These are phyloP conservation scores for Chinchilla lanigera DNA, from an alignment of 2,113 vertebrate genomes.

Conservation along the genomic window DNA sequence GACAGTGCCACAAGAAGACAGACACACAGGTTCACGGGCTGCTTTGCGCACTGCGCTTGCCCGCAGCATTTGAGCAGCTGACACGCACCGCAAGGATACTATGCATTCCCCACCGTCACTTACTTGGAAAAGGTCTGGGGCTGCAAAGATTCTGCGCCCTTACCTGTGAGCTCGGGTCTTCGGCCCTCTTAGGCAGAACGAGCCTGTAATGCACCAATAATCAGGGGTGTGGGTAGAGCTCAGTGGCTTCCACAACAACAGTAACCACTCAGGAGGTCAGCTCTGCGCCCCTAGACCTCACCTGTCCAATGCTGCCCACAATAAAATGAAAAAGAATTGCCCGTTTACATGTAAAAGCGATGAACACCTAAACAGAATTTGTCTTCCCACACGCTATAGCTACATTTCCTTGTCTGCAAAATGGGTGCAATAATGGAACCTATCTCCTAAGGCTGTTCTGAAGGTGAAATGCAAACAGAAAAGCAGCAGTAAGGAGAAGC, in stretches of 20 bases:
- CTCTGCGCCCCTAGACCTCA: not conserved
- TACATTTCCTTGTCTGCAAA: not conserved
- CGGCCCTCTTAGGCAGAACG: not conserved
- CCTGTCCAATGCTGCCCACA: not conserved
- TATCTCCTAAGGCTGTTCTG: too few relatives aligned
- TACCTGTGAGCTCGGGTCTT: not conserved
- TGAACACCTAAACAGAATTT: not conserved
- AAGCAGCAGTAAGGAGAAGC: not conserved
- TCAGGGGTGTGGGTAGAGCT: not conserved
- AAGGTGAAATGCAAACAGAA: not conserved
- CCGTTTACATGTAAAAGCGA: not conserved
- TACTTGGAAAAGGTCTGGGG: not conserved
- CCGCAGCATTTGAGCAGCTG: not conserved
- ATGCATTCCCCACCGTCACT: not conserved
- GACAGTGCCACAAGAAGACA: not conserved
- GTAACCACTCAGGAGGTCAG: not conserved
- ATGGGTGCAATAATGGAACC: not conserved
- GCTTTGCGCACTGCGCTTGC: not conserved
- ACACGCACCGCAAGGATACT: not conserved
- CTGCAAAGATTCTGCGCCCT: not conserved
- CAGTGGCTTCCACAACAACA: not conserved
- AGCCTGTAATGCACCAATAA: not conserved
- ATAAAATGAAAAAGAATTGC: slow-evolving; percentile 16
- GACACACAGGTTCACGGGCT: not conserved
- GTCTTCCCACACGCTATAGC: not conserved